Evolutionary conservation across 2,797 vertebrate genomes (phyloP), one percentile per base, ranked within the genome.

Genomic region (Neomorphus geoffroyi): DNA sequence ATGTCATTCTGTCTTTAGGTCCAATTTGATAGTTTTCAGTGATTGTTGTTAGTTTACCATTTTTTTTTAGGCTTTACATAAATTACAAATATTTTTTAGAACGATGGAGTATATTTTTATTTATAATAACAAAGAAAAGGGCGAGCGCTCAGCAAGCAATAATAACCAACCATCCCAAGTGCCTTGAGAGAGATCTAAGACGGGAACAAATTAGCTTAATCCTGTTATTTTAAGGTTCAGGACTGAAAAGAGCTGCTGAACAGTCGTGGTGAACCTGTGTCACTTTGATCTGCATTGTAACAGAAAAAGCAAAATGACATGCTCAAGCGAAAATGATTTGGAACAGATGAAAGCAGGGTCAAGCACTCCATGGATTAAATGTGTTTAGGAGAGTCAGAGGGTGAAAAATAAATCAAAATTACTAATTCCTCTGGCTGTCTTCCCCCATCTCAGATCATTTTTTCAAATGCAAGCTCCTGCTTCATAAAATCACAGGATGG

Each of bases 271-370:
- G 97, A 94, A 96, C 96, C 78, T 85, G 72, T 54, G 81, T 66
- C 80, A 86, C 97, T 98, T 95, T 97, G 97, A 98, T 98, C 97
- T 97, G 48, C 90, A 74, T 6, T 66, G 92, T 79, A 94, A 97
- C 90, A 95, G 90, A 94, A 97, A 86, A 95, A 90, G 80, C 89
- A 97, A 97, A 92, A 87, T 62, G 92, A 96, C 93, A 86, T 13
- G 87, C 86, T 96, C 92, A 96, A 96, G 97, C 91, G 83, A 94
- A 97, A 96, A 92, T 95, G 60, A 96, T 91, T 93, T 74, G 93
- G 89, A 95, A 97, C 61, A 94, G 93, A 97, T 96, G 81, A 96
- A 96, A 97, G 91, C 91, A 80, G 61, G 78, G 72, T 72, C 79
- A 50, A 66, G 92, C 81, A 69, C 75, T 85, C 92, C 32, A 39